Conservation (phyloP, 2,888 invertebrate genomes). For the Phengaris alcon region DNA sequence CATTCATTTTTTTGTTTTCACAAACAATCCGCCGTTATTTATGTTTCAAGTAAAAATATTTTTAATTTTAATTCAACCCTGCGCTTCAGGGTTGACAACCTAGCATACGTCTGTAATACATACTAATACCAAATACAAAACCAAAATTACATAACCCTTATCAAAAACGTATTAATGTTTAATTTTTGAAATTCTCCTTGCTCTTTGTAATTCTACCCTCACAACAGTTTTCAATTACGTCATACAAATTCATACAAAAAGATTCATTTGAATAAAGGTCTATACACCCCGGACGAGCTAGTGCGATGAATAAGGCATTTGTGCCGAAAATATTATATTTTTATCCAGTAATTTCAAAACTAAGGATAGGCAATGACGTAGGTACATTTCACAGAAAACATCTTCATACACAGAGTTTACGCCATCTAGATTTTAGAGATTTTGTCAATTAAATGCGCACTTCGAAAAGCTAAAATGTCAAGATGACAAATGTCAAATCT, state of each 20-base stretch:
- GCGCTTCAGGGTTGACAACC: background rate
- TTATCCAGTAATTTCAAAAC: too few relatives aligned
- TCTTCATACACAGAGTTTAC: too few relatives aligned
- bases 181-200: constrained; percentile 12
- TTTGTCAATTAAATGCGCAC: too few relatives aligned
- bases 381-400: too few relatives aligned
- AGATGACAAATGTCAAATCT: too few relatives aligned
- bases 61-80: background rate
- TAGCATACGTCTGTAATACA: background rate
- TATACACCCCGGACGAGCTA: background rate
- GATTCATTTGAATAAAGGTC: constrained; percentile 19
- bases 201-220: constrained; percentile 13
- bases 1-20: background rate
- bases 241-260: constrained; percentile 18
- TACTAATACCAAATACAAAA: constrained; percentile 2
- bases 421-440: too few relatives aligned
- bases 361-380: too few relatives aligned
- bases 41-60: background rate
- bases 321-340: constrained; percentile 38
- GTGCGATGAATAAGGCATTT: background rate
- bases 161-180: constrained; percentile 20
- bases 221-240: constrained; percentile 21
- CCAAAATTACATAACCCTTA: background rate
- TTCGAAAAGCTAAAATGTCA: too few relatives aligned
- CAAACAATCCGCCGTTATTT: background rate